Base-by-base conservation (phyloP, 2,888 invertebrate genomes). In the Platycheirus albimanus region DNA sequence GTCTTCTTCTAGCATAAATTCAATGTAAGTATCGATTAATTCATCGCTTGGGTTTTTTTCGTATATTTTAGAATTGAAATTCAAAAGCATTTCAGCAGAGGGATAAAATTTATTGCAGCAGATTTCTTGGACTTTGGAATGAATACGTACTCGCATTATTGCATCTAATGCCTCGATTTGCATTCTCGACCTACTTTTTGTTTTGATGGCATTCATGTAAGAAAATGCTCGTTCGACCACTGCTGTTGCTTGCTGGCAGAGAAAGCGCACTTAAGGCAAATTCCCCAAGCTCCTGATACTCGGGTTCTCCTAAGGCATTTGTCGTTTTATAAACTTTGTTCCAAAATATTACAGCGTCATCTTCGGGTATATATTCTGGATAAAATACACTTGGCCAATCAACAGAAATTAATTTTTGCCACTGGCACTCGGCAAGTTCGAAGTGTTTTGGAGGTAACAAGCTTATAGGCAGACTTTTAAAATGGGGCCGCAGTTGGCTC, bases 191-290 rank as follows among this genome's bases (percentile, higher is more conserved):
- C n/a, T n/a, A n/a, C n/a, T n/a, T n/a, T n/a, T n/a, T n/a, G n/a
- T n/a, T n/a, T n/a, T n/a, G n/a, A n/a, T n/a, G n/a, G n/a, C n/a
- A n/a, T n/a, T n/a, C n/a, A n/a, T n/a, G n/a, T n/a, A 36, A n/a
- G 51, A 51, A 28, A 51, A 51, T 51, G 51, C 13, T 11, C 28
- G 28, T 24, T 51, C 24, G 7, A 28, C 30, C 30, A 51, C 28
- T 10, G 30, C 28, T n/a, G 28, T 51, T 51, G 13, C 30, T 51
- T 36, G 36, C 36, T 11, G 36, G 36, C 36, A 36, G 36, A 36
- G 36, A 36, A 8, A 36, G 36, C 2, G 36, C 8, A 36, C 36
- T 36, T 11, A 36, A 36, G 8, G 36, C 10, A 8, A 36, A 36
- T 36, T 36, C 36, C 10, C 36, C 11, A 11, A 36, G 36, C 11